Evolutionary conservation across 2,888 invertebrate species (phyloP).

Genomic region (Himalopsyche japonica): DNA sequence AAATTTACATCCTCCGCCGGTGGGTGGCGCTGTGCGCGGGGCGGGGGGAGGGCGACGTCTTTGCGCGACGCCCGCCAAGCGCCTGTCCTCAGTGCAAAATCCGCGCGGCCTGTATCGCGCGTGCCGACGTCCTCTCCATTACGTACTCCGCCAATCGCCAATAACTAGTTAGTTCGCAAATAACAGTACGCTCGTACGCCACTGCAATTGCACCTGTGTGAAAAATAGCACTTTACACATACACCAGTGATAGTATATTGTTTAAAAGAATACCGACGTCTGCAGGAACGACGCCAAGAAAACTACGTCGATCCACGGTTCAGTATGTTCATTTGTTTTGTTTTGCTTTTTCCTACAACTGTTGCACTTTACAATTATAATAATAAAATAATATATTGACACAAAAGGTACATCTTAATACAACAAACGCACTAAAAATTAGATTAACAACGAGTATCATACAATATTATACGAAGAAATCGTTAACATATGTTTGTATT

Average conservation of each 20-base stretch:
- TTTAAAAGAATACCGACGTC: background rate
- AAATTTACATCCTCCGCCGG: background rate
- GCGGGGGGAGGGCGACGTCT: background rate
- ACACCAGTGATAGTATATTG: background rate
- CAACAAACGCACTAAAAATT: background rate
- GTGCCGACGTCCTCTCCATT: background rate
- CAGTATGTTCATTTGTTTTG: background rate
- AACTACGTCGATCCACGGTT: background rate
- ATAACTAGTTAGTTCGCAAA: background rate
- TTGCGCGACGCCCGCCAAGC: background rate
- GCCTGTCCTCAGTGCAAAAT: background rate
- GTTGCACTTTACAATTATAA: background rate
- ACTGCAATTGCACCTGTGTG: background rate
- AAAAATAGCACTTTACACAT: background rate
- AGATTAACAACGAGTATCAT: background rate
- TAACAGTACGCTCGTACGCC: background rate
- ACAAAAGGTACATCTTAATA: background rate
- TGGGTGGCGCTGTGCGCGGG: background rate
- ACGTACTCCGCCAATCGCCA: background rate
- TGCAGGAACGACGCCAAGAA: background rate
- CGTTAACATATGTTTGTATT: background rate
- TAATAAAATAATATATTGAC: background rate
- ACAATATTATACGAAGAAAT: background rate
- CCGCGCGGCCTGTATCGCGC: background rate
- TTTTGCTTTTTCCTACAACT: background rate